Evolutionary conservation across 2,888 invertebrate species (phyloP).

Genomic region (Apomyelois bistriatella): DNA sequence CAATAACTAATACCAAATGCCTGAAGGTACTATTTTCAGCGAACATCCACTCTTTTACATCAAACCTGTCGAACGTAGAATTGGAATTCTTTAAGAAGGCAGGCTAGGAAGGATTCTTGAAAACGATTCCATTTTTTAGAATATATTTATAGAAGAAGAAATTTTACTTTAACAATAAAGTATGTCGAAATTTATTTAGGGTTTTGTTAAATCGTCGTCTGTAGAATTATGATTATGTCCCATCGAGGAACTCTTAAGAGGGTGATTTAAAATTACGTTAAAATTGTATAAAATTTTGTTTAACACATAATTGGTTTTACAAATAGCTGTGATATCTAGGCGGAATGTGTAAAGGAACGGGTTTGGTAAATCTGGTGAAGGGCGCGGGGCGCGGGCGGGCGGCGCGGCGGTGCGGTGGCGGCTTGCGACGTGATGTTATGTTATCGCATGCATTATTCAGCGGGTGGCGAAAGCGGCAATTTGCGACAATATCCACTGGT

Average conservation of each 20-base stretch:
- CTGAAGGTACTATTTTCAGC: slow-evolving; percentile 1
- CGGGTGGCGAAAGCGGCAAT: slow-evolving; percentile 78
- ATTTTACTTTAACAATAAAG: neutral
- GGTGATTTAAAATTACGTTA: neutral
- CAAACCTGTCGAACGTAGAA: neutral
- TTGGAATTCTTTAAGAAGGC: neutral
- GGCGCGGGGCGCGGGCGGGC: slow-evolving; percentile 28
- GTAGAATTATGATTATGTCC: no score
- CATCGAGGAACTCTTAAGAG: no score
- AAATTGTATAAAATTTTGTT: neutral
- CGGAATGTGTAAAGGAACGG: slow-evolving; percentile 44
- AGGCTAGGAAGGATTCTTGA: no score
- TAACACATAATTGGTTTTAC: slow-evolving; percentile 21
- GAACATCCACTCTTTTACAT: neutral
- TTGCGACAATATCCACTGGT: slow-evolving; percentile 78
- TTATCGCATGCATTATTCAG: slow-evolving; percentile 78
- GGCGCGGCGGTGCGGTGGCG: slow-evolving; percentile 31
- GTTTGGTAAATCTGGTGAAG: slow-evolving; percentile 35
- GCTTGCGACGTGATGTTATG: slow-evolving; percentile 72
- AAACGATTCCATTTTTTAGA: no score
- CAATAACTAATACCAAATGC: neutral
- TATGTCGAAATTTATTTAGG: no score
- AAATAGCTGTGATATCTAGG: slow-evolving; percentile 39
- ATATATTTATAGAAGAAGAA: no score
- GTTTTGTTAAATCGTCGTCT: no score